These are phyloP conservation scores for Jacana jacana DNA, from an alignment of 2,113 vertebrate genomes.

Conservation along the genomic window DNA sequence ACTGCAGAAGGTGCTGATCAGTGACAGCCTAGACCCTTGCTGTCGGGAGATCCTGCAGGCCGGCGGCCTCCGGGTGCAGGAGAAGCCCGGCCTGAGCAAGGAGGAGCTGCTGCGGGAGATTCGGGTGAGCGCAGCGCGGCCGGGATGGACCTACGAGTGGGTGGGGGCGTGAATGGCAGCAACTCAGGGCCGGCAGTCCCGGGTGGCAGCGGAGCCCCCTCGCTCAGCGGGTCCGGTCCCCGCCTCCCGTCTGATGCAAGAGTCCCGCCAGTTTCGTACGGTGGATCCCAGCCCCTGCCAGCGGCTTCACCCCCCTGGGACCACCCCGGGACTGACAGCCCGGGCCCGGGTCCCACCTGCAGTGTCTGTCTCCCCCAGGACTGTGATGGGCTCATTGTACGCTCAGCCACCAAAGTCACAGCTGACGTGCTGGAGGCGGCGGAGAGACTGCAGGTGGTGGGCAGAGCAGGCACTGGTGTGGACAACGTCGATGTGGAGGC, in stretches of 20 bases:
- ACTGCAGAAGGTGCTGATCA: constrained; percentile 86
- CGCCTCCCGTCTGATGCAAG: constrained; percentile 88
- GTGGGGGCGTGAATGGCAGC: not conserved
- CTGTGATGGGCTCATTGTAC: constrained; percentile 92
- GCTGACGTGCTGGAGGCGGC: constrained; percentile 86
- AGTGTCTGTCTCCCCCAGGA: constrained; percentile 69
- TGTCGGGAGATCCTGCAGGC: constrained; percentile 86
- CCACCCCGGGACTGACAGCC: not conserved
- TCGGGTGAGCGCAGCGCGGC: constrained; percentile 73
- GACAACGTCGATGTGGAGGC: constrained; percentile 97
- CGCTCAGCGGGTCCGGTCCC: not conserved
- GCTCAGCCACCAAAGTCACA: constrained; percentile 96
- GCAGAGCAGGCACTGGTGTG: constrained; percentile 93
- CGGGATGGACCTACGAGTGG: not conserved
- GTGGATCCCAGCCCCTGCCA: not conserved
- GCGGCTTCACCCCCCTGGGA: not conserved
- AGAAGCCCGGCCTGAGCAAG: constrained; percentile 83
- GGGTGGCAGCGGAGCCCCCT: not conserved
- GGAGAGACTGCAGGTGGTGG: constrained; percentile 87
- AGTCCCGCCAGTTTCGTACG: constrained; percentile 52
- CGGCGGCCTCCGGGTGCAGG: constrained; percentile 87
- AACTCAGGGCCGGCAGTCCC: not conserved
- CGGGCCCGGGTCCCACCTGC: not conserved
- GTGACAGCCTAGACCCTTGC: constrained; percentile 90
- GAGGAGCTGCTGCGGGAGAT: constrained; percentile 88